These are phyloP conservation scores for Drosophila ustulata DNA, from an alignment of 2,888 invertebrate genomes.

Conservation along the genomic window DNA sequence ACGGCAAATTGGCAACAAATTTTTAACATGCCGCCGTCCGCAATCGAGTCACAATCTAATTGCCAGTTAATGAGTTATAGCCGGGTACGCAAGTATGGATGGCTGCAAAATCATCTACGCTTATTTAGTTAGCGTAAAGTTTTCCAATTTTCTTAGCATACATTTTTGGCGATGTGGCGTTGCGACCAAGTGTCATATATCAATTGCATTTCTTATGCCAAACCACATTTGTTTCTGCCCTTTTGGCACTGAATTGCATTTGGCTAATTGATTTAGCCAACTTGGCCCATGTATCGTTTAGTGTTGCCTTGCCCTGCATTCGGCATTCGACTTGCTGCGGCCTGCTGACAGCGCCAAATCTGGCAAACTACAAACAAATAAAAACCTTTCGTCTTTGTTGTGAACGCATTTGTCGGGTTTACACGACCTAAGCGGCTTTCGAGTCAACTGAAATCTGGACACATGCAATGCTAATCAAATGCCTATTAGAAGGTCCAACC, in stretches of 20 bases:
- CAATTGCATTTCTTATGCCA: constrained; percentile 47
- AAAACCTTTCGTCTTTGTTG: constrained; percentile 36
- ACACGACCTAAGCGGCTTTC: constrained; percentile 76
- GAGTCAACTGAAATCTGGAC: constrained; percentile 29
- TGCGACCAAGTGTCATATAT: constrained; percentile 5
- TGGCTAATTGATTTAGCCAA: constrained; percentile 77
- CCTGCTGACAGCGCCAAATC: constrained; percentile 70
- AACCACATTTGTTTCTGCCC: constrained; percentile 41
- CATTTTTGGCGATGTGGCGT: constrained; percentile 49
- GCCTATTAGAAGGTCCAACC: constrained; percentile 33
- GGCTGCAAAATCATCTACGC: not conserved
- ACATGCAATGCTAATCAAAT: constrained; percentile 47
- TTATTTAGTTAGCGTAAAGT: not conserved
- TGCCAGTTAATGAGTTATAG: constrained; percentile 67
- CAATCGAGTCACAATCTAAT: constrained; percentile 63
- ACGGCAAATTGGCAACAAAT: constrained; percentile 67
- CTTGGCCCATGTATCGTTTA: constrained; percentile 19
- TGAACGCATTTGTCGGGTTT: constrained; percentile 64
- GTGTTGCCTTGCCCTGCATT: constrained; percentile 72
- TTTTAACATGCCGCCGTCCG: constrained; percentile 21
- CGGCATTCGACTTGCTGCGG: not conserved
- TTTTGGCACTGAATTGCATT: constrained; percentile 75
- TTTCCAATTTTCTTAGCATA: constrained; percentile 47
- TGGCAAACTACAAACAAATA: constrained; percentile 6
- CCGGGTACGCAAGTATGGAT: not conserved